Evolutionary conservation across 2,888 invertebrate genomes (phyloP), one percentile per base, ranked within the genome.

Genomic region (Cheilosia vernalis): DNA sequence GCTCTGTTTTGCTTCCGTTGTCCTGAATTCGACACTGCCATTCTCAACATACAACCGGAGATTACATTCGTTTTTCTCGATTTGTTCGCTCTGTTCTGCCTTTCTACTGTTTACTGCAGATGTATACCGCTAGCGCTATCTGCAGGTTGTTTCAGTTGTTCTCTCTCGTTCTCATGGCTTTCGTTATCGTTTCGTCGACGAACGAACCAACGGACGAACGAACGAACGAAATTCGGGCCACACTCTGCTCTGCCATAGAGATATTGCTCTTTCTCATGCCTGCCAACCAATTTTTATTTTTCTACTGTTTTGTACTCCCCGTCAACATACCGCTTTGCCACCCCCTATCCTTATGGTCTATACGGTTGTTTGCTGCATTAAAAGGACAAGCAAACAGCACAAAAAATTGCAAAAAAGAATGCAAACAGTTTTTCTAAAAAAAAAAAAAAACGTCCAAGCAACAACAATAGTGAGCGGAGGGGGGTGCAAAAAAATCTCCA

Each of bases 1-100:
- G 17, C 37, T 85, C 76, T 85, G 81, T 85, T 85, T 85, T 85
- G 85, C 81, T 85, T 85, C 85, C 85, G 85, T 85, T 85, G 85
- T 85, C 85, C 85, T 85, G 85, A 85, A 85, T 85, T 85, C 76
- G 85, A 85, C 85, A 85, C 81, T 85, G 81, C 85, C 81, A 77
- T 85, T 85, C 76, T 76, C 76, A 77, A 81, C 85, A 85, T 81
- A 85, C 85, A 85, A 77, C 85, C 85, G 85, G 85, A 85, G 85
- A 85, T 85, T 85, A 85, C 85, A 81, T 61, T 85, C 69, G 69
- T 85, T 77, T 81, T 80, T 42, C n/a, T 42, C 0, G n/a, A 7
- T 30, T 49, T 51, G 4, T 82, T 63, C 72, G 55, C 55, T 78
- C 27, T 66, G 56, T 21, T 76, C 30, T 63, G 61, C 53, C 74